These are phyloP conservation scores for Toxotes jaculatrix DNA, from an alignment of 2,113 vertebrate genomes.

Conservation along the genomic window DNA sequence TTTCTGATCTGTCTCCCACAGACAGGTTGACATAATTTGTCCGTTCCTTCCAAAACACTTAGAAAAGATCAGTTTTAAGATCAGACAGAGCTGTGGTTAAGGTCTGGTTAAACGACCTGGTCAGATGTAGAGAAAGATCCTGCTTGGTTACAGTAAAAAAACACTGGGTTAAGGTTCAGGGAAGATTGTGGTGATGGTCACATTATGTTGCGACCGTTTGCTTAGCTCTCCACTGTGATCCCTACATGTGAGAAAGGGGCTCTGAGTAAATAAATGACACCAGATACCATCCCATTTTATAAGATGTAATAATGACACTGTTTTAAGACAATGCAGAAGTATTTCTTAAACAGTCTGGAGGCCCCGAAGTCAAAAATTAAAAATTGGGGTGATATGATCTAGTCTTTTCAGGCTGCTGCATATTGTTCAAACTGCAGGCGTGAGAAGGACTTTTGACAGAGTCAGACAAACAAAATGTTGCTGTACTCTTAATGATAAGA, in stretches of 20 bases:
- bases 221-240: too few relatives aligned
- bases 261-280: too few relatives aligned
- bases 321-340: too few relatives aligned
- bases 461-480: conserved; percentile 14
- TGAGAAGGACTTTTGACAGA: conserved; percentile 20
- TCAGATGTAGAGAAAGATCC: too few relatives aligned
- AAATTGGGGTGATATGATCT: conserved; percentile 16
- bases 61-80: not conserved
- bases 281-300: too few relatives aligned
- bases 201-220: too few relatives aligned
- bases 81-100: not conserved
- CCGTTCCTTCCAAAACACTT: too few relatives aligned
- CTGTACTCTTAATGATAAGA: conserved; percentile 11
- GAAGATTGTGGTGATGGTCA: not conserved
- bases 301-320: too few relatives aligned
- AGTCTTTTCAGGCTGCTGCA: conserved; percentile 18
- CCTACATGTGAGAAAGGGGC: too few relatives aligned
- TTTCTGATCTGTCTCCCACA: too few relatives aligned
- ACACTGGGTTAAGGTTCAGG: not conserved
- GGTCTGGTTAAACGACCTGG: not conserved
- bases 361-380: conserved; percentile 13
- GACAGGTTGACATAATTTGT: too few relatives aligned
- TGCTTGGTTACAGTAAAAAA: not conserved
- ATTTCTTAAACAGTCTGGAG: not conserved
- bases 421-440: conserved; percentile 10